Evolutionary conservation across 2,888 invertebrate genomes (phyloP).

Genomic region (Hirtodrosophila alboralis): DNA sequence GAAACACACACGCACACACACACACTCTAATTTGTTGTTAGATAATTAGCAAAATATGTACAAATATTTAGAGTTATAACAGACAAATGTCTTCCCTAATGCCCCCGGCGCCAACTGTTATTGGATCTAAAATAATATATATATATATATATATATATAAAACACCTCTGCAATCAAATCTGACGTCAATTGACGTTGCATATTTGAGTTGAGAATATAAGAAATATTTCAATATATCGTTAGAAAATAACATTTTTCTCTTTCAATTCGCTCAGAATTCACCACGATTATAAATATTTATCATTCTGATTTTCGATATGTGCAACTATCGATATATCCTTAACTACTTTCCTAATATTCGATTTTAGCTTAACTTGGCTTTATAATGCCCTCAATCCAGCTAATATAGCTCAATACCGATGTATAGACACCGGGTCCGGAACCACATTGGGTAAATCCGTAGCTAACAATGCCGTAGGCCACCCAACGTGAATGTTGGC

Average conservation of each 20-base stretch:
- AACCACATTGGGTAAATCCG: conserved; percentile 87
- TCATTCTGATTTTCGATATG: no score
- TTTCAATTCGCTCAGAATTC: no score
- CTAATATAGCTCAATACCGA: conserved; percentile 78
- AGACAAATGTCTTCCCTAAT: conserved; percentile 4
- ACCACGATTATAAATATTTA: no score
- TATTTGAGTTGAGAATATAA: neutral
- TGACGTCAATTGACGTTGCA: conserved; percentile 40
- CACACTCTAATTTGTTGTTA: conserved; percentile 42
- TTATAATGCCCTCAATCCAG: conserved; percentile 86
- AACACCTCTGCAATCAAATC: conserved; percentile 17
- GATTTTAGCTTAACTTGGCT: conserved; percentile 15
- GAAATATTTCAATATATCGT: no score
- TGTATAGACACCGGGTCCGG: conserved; percentile 89
- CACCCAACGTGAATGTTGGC: conserved; percentile 85
- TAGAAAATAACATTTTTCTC: no score
- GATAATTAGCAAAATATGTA: conserved; percentile 76
- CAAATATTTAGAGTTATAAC: conserved; percentile 64
- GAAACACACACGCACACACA: conserved; percentile 54
- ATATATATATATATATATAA: conserved; percentile 2
- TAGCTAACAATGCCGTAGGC: conserved; percentile 88
- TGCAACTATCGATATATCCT: no score
- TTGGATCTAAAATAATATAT: conserved; percentile 5
- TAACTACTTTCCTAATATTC: no score
- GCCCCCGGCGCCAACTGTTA: conserved; percentile 24